phyloP scores from a whole-genome alignment of 2,113 vertebrate genomes.

The Centropristis striata region DNA sequence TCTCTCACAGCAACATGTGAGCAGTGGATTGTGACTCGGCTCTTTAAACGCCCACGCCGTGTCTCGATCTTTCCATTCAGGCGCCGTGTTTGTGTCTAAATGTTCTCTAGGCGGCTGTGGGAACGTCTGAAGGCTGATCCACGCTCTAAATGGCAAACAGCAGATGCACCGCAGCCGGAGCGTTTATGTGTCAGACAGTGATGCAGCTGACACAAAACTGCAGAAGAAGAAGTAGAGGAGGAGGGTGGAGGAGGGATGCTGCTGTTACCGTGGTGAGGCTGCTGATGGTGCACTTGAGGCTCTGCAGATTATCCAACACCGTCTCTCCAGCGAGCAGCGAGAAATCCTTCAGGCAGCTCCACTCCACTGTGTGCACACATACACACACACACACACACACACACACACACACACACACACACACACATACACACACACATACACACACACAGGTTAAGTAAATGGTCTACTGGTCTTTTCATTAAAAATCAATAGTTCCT shows the following conservation, averaged over 20 bases:
- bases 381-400: conserved; percentile 37
- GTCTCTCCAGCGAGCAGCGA: conserved; percentile 90
- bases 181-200: background rate
- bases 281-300: conserved; percentile 89
- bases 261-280: conserved; percentile 90
- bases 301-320: conserved; percentile 91
- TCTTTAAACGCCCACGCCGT: background rate
- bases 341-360: conserved; percentile 94
- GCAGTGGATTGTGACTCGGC: background rate
- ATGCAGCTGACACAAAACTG: background rate
- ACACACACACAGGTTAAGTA: conserved; percentile 4
- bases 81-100: background rate
- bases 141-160: conserved; percentile 20
- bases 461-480: background rate
- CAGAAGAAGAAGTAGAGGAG: background rate
- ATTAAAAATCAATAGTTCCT: conserved; percentile 52
- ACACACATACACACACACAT: conserved; percentile 15
- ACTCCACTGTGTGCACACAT: conserved; percentile 88
- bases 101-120: background rate
- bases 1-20: background rate
- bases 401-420: conserved; percentile 31
- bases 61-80: background rate
- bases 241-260: conserved; percentile 6
- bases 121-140: background rate
- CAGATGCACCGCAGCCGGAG: background rate